Base-by-base conservation (phyloP, 2,888 invertebrate species). In the Drosophila acutilabella region DNA sequence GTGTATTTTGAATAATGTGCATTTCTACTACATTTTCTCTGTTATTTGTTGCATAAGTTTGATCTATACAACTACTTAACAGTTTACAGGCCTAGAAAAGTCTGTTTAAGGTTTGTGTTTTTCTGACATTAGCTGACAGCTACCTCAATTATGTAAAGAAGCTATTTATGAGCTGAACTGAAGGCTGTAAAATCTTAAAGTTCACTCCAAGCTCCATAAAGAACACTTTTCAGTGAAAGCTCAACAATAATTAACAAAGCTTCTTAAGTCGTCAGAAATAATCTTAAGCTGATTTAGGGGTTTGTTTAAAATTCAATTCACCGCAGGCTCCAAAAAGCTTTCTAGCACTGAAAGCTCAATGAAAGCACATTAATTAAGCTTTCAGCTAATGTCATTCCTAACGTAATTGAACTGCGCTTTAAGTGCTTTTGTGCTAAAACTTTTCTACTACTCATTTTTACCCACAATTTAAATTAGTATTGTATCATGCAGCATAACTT, bases 401-500 rank as follows among this genome's bases (percentile, higher is more conserved):
- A 41, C 36, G 14, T 51, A 54, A 47, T 47, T 61, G 38, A 74
- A 64, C 52, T 42, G 54, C 45, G 16, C 45, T 23, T 53, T 36
- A 41, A 16, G 41, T 42, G 48, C 13, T 47, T 57, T 3, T 11
- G 36, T 36, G 6, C 42, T 61, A 51, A 60, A 38, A 41, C 14
- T 26, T 48, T 60, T 59, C 58, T 56, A 53, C 23, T 38, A 36
- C 30, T 42, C 26, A n/a, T 33, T 20, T 44, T 13, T n/a, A 11
- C 54, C 44, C 58, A 54, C 41, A 52, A 47, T 56, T 20, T 38
- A 26, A 44, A 52, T 71, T 81, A 70, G 68, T 88, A 83, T 87
- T 83, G 88, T 83, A 64, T 81, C 54, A 70, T 73, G 83, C 89
- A 83, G 83, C 83, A 89, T 81, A 76, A 71, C 59, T 78, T 30